Evolutionary conservation across 2,113 vertebrate species (phyloP), one percentile per base, ranked within the genome.

Genomic region (Todiramphus saurophagus): DNA sequence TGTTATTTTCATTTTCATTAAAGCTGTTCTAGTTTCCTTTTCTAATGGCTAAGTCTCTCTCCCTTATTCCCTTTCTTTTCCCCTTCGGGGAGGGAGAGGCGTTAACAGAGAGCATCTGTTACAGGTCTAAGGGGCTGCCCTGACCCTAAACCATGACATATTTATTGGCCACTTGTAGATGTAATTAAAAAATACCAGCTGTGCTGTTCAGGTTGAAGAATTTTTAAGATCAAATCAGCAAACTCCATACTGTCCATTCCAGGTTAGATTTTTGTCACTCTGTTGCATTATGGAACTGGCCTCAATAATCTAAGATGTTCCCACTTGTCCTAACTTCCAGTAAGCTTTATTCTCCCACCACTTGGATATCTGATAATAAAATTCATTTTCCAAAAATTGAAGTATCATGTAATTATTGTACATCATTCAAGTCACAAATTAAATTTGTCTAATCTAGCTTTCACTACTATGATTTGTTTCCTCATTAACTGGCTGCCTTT

Each of bases 161-260:
- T 43, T 16, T 43, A 43, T 43, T 43, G 43, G 15, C 28, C 10
- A 44, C 10, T 39, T 70, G 43, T 15, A 87, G 9, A 44, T 17
- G 13, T 37, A 58, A 50, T 30, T 69, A 21, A 56, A 18, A 7
- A 51, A 74, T 37, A 19, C 4, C 31, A 69, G 9, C 39, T 62
- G 13, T 9, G 44, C 10, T 51, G 11, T 55, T 86, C 28, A 55
- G 16, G 24, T 53, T 39, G 53, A 59, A 74, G 13, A 11, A 20
- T 16, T 16, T 30, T 33, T 51, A 82, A 76, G 28, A n/a, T 43
- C 31, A 75, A 62, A 68, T 17, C 41, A 75, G 25, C 15, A 25
- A 62, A 28, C 21, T 20, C 12, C 8, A 19, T 0, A 0, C n/a
- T 55, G n/a, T 55, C 24, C 41, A 12, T 41, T 41, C 41, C 25